These are phyloP conservation scores for Cerceris rybyensis DNA, from an alignment of 2,888 invertebrate species.

Conservation along the genomic window DNA sequence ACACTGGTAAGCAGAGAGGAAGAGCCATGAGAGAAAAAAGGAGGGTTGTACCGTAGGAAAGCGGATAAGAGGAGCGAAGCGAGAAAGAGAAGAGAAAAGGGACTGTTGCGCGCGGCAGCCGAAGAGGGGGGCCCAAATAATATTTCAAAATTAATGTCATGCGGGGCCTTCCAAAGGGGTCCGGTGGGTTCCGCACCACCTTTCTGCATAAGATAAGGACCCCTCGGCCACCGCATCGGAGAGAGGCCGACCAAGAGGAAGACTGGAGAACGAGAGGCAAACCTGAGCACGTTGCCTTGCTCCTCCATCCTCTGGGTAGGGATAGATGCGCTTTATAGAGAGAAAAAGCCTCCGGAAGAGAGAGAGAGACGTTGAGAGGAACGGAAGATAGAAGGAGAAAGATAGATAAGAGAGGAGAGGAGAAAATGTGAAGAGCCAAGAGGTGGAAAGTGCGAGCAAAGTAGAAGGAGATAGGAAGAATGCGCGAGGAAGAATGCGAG, in stretches of 20 bases:
- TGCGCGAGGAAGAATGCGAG: constrained; percentile 57
- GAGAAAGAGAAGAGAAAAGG: constrained; percentile 31
- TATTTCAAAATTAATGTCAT: constrained; percentile 80
- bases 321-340: constrained; percentile 46
- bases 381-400: background rate
- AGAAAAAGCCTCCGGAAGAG: constrained; percentile 36
- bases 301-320: constrained; percentile 25
- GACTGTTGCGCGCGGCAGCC: constrained; percentile 26
- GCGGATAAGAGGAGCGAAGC: background rate
- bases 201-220: constrained; percentile 72
- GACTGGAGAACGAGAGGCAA: constrained; percentile 31
- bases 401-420: background rate
- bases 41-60: too few relatives aligned
- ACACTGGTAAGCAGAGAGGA: background rate
- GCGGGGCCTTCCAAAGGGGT: constrained; percentile 71
- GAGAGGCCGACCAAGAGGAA: constrained; percentile 24
- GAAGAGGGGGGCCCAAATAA: constrained; percentile 72
- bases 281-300: constrained; percentile 37
- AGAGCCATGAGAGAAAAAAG: constrained; percentile 4
- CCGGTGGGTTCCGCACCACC: constrained; percentile 65
- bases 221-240: constrained; percentile 58
- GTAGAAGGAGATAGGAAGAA: constrained; percentile 48
- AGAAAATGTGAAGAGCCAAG: constrained; percentile 18
- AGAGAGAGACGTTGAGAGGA: constrained; percentile 6
- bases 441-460: constrained; percentile 41